Percentiles rank a stretch among this genome's conserved stretches.
phyloP scores from a whole-genome alignment of 2,888 invertebrate species.

The Dorcus hopei region DNA sequence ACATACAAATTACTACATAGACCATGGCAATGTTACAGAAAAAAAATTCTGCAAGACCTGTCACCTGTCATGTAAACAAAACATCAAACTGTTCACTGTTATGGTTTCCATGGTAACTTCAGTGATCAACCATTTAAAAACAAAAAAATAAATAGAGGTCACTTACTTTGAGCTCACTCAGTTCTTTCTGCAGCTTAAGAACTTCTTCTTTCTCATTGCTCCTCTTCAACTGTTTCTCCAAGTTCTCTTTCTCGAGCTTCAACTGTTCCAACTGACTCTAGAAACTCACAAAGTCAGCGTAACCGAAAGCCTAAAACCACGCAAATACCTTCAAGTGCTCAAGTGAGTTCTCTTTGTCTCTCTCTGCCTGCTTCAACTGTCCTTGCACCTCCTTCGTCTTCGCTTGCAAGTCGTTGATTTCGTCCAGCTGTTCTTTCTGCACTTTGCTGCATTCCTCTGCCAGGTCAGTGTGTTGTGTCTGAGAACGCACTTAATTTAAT shows the following conservation, averaged over 20 bases:
- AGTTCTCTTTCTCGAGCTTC: slow-evolving; percentile 41
- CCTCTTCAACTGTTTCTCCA: slow-evolving; percentile 36
- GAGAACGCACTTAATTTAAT: slow-evolving; percentile 27
- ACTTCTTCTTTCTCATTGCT: slow-evolving; percentile 37
- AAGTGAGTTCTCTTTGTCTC: slow-evolving; percentile 38
- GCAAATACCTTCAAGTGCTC: slow-evolving; percentile 25
- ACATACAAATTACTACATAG: too few species aligned
- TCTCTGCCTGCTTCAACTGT: slow-evolving; percentile 48
- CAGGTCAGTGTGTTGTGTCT: slow-evolving; percentile 54
- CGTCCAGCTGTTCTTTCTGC: slow-evolving; percentile 51
- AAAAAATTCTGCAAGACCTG: neutral
- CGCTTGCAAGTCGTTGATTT: slow-evolving; percentile 50
- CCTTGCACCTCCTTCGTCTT: slow-evolving; percentile 50
- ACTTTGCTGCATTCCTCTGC: slow-evolving; percentile 51
- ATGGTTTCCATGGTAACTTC: neutral
- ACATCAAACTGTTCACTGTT: neutral
- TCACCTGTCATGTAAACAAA: neutral
- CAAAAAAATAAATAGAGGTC: neutral
- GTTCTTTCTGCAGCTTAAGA: slow-evolving; percentile 36
- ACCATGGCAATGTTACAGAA: neutral
- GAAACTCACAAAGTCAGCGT: slow-evolving; percentile 19
- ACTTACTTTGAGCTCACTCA: slow-evolving; percentile 35
- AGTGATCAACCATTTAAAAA: neutral
- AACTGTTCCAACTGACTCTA: slow-evolving; percentile 43
- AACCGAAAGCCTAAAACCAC: slow-evolving; percentile 2